phyloP scores from a whole-genome alignment of 2,797 vertebrate species.

The Etheostoma nigrum region DNA sequence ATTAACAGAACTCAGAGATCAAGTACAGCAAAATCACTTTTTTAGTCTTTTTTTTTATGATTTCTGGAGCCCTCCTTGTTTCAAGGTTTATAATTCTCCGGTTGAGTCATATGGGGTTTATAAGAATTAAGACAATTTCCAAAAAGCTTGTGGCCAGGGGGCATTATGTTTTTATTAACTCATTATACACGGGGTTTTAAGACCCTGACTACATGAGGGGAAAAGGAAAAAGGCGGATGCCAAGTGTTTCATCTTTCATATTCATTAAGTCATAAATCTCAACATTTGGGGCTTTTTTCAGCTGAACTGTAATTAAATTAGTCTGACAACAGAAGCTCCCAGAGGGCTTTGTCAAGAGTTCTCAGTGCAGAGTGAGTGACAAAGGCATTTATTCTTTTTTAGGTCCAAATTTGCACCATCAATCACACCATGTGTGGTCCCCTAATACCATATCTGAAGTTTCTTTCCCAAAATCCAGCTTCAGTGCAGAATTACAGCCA shows the following conservation, averaged over 20 bases:
- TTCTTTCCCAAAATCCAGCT: too few species aligned
- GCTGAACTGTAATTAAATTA: constrained; percentile 69
- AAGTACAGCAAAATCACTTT: constrained; percentile 33
- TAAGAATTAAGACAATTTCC: constrained; percentile 41
- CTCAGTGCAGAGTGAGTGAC: neutral
- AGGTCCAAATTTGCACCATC: neutral
- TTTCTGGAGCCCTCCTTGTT: constrained; percentile 38
- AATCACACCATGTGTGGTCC: neutral
- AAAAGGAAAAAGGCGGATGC: constrained; percentile 47
- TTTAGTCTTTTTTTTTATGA: neutral
- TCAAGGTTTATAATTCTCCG: constrained; percentile 50
- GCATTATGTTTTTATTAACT: constrained; percentile 47
- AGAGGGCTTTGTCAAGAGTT: constrained; percentile 24
- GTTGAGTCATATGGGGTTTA: constrained; percentile 31
- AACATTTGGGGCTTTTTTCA: constrained; percentile 40
- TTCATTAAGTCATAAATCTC: constrained; percentile 75
- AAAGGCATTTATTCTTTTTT: constrained; percentile 8
- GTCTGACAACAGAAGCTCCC: constrained; percentile 50
- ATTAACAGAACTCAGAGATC: constrained; percentile 39
- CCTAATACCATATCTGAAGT: too few species aligned
- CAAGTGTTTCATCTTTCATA: constrained; percentile 59
- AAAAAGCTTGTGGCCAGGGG: constrained; percentile 30
- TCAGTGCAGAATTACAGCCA: too few species aligned
- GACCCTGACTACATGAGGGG: constrained; percentile 10
- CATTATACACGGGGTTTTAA: constrained; percentile 50